Evolutionary conservation across 2,888 invertebrate species (phyloP), one percentile per base, ranked within the genome.

Genomic region (Drosophila bunnanda): DNA sequence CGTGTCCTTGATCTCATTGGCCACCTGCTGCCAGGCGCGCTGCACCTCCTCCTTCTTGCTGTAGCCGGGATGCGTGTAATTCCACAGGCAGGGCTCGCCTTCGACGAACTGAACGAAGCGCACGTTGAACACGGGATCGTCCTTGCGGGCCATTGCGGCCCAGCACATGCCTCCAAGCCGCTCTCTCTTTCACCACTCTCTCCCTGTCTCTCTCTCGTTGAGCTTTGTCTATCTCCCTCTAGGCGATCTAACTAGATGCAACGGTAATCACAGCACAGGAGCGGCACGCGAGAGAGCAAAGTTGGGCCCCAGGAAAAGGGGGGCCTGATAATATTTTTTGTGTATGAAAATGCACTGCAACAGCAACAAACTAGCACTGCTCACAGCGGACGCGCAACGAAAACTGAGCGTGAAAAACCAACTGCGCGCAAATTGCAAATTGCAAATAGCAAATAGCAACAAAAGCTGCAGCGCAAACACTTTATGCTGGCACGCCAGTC

Each of bases 31-130:
- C 91, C 91, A 91, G 68, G 91, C 91, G 60, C 78, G 82, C 75
- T 91, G 91, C 34, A 90, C 90, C 77, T 91, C 91, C 72, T 91
- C 91, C 80, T 91, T 91, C 60, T 91, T 91, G 74, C 91, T 91
- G 43, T 91, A 91, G 56, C 90, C 91, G n/a, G 91, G 90, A 65
- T 90, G 82, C 15, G 90, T 91, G 48, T 90, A 90, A 58, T 91
- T 91, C 91, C 91, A 91, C 7, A 91, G 76, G 61, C 91, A 90
- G 13, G 91, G 80, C 76, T 91, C 90, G 36, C 78, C 78, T 69
- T 91, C 91, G 64, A 91, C 91, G 61, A 91, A 86, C 77, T 91
- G 90, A 77, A 91, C 91, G 69, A 91, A 91, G 69, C 90, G 89
- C 59, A 91, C 91, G 85, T 91, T 91, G 77, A 91, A 90, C 53